Evolutionary conservation across 2,797 vertebrate species (phyloP).

Genomic region (Botia kubotai): DNA sequence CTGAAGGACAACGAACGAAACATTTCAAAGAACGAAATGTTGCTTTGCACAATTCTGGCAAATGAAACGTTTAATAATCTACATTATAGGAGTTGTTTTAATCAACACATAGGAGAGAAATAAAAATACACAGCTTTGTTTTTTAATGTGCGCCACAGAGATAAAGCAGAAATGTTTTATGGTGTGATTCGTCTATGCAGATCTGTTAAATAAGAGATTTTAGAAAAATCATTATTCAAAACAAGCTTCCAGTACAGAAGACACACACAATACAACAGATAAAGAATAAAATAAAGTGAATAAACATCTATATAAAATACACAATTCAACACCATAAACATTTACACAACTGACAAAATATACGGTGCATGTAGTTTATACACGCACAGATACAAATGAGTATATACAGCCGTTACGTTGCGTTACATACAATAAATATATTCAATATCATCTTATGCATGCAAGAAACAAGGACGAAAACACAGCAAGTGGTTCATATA

Average conservation of each 20-base stretch:
- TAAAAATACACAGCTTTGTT: not conserved
- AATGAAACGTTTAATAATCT: not conserved
- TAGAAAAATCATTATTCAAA: no score
- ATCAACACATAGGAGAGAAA: not conserved
- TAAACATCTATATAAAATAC: no score
- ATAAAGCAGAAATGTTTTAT: not conserved
- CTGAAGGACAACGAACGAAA: slow-evolving; percentile 30
- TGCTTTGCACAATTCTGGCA: not conserved
- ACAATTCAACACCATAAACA: no score
- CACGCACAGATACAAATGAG: no score
- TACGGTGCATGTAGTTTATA: no score
- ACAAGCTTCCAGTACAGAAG: no score
- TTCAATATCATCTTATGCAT: not conserved
- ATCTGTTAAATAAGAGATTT: no score
- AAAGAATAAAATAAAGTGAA: no score
- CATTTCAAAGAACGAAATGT: not conserved
- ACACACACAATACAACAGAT: no score
- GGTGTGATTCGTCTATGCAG: not conserved
- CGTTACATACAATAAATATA: no score
- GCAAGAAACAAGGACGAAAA: slow-evolving; percentile 24
- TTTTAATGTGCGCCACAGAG: not conserved
- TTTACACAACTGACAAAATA: no score
- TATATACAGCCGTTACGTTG: no score
- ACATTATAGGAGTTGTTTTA: not conserved
- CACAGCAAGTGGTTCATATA: not conserved